Percentiles rank a stretch among this genome's conserved stretches.
phyloP scores from a whole-genome alignment of 2,888 invertebrate genomes.

The Hypercompe scribonia region DNA sequence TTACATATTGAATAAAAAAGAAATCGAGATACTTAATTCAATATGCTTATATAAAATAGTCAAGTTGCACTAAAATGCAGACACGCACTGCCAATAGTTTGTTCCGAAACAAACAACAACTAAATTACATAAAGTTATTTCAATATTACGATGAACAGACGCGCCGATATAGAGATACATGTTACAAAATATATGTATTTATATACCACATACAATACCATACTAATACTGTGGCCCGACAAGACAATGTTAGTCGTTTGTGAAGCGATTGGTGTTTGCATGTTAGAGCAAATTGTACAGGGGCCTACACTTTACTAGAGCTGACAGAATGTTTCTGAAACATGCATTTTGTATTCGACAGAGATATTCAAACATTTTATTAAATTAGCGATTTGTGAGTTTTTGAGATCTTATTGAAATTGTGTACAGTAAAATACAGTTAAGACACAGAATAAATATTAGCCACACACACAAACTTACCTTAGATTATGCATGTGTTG shows the following conservation, averaged over 20 bases:
- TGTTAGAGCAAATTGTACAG: constrained; percentile 87
- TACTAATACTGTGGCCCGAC: constrained; percentile 82
- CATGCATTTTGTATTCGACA: constrained; percentile 64
- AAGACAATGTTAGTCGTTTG: constrained; percentile 85
- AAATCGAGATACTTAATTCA: constrained; percentile 71
- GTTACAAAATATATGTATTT: constrained; percentile 81
- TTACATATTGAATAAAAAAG: constrained; percentile 40
- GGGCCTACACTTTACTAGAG: constrained; percentile 59
- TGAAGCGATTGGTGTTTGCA: constrained; percentile 87
- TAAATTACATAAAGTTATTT: constrained; percentile 62
- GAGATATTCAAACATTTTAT: constrained; percentile 15
- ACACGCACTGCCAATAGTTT: constrained; percentile 85
- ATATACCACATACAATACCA: constrained; percentile 85
- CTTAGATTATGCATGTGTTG: constrained; percentile 93
- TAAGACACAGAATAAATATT: constrained; percentile 1
- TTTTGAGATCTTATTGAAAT: constrained; percentile 28
- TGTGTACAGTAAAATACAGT: constrained; percentile 18
- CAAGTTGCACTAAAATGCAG: constrained; percentile 87
- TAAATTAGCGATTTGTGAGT: constrained; percentile 24
- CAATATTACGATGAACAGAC: constrained; percentile 75
- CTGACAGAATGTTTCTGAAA: constrained; percentile 48
- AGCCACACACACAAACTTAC: constrained; percentile 77
- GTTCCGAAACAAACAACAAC: constrained; percentile 69
- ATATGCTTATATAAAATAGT: constrained; percentile 76
- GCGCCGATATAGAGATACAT: constrained; percentile 79